phyloP scores from a whole-genome alignment of 1,140 invertebrate species.

The Zaprionus inermis region DNA sequence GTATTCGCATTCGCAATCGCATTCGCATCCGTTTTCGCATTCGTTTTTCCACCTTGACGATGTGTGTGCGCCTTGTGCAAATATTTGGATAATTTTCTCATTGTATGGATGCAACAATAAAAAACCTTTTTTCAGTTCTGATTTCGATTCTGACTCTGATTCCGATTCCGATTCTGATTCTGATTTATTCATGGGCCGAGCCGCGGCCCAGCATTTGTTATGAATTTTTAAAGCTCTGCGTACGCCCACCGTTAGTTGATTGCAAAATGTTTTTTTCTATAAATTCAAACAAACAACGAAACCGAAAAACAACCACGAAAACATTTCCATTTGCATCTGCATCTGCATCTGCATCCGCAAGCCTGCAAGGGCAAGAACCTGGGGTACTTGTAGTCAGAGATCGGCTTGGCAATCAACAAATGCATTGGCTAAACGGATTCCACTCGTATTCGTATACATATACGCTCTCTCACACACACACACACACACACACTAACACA shows the following conservation, averaged over 20 bases:
- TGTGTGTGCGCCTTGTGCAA: slow-evolving; percentile 66
- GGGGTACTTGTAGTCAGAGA: slow-evolving; percentile 6
- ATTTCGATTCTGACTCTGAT: background rate
- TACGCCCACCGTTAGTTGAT: slow-evolving; percentile 56
- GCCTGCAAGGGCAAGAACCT: background rate
- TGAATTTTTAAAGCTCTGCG: slow-evolving; percentile 61
- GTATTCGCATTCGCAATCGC: slow-evolving; percentile 55
- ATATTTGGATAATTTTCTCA: slow-evolving; percentile 75
- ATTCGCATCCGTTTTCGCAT: slow-evolving; percentile 60
- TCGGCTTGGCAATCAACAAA: slow-evolving; percentile 29
- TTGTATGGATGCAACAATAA: slow-evolving; percentile 57
- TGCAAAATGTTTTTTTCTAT: slow-evolving; percentile 30
- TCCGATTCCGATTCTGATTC: slow-evolving; percentile 28
- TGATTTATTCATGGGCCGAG: slow-evolving; percentile 73
- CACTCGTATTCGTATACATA: background rate
- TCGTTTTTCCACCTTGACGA: slow-evolving; percentile 43
- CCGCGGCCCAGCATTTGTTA: slow-evolving; percentile 45
- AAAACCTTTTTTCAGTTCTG: slow-evolving; percentile 28
- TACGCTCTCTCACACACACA: slow-evolving; percentile 1
- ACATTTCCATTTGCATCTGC: background rate
- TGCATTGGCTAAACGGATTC: slow-evolving; percentile 18
- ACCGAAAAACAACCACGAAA: slow-evolving; percentile 1
- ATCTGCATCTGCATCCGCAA: background rate
- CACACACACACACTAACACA: slow-evolving; percentile 7
- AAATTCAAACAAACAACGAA: slow-evolving; percentile 35